Percentiles rank a stretch among this genome's conserved stretches.
Conservation (phyloP, 2,113 vertebrate genomes). For the Girardinichthys multiradiatus region DNA sequence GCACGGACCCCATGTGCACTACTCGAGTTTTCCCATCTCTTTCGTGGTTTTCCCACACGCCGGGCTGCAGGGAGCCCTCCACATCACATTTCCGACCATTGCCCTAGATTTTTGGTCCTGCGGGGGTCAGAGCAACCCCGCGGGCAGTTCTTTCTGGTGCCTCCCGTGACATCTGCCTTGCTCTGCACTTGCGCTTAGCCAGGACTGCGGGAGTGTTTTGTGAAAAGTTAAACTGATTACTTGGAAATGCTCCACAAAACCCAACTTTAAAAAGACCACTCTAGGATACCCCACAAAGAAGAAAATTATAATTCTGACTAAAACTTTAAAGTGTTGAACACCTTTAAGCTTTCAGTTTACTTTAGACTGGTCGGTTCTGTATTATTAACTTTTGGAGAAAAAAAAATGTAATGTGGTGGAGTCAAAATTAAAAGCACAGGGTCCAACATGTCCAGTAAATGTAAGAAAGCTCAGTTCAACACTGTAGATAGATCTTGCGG, state of each 20-base stretch:
- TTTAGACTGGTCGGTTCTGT: background rate
- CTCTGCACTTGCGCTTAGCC: too few relatives aligned
- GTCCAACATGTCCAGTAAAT: slow-evolving; percentile 8
- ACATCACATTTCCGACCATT: too few relatives aligned
- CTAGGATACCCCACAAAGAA: background rate
- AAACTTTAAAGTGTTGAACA: background rate
- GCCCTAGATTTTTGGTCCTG: too few relatives aligned
- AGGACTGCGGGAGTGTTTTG: too few relatives aligned
- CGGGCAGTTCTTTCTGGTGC: too few relatives aligned
- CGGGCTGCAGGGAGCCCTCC: too few relatives aligned
- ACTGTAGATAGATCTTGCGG: background rate
- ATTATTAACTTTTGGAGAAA: background rate
- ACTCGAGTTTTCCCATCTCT: too few relatives aligned
- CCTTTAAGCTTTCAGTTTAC: background rate
- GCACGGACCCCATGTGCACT: too few relatives aligned
- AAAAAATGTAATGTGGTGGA: background rate
- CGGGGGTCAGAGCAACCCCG: too few relatives aligned
- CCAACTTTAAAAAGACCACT: background rate
- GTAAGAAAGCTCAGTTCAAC: background rate
- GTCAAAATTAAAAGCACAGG: background rate
- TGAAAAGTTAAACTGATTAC: too few relatives aligned
- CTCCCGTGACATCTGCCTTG: too few relatives aligned
- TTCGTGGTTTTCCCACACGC: too few relatives aligned
- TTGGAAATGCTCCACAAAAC: background rate
- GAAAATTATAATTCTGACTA: background rate